Conservation (phyloP, 2,113 vertebrate genomes). For the Crotalus helleri region DNA sequence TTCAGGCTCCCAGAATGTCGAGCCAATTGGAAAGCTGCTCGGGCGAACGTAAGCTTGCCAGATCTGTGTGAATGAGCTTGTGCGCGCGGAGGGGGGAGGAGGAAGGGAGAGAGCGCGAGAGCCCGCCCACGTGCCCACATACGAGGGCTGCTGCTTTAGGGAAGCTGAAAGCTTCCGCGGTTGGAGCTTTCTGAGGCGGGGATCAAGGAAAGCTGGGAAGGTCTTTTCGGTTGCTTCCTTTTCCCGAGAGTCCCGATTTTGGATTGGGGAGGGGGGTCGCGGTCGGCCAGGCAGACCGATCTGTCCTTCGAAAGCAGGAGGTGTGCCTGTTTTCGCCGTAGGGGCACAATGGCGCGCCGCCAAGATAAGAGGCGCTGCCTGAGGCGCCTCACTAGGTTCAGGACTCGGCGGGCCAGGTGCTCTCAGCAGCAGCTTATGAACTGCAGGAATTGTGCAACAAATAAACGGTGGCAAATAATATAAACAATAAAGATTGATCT, state of each 20-base stretch:
- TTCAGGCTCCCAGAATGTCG: background rate
- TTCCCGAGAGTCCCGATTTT: background rate
- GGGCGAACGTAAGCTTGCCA: background rate
- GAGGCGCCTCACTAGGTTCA: background rate
- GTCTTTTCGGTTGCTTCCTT: background rate
- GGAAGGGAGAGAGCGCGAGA: accelerated
- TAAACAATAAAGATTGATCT: background rate
- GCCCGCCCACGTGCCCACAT: background rate
- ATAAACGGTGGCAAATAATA: background rate
- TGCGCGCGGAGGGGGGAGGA: background rate
- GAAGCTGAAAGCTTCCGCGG: background rate
- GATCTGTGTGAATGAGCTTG: background rate
- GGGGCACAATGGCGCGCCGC: background rate
- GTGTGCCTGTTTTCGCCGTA: background rate
- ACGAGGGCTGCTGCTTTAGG: background rate
- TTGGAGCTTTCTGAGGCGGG: background rate
- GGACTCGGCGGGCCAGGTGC: background rate
- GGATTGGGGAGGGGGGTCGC: background rate
- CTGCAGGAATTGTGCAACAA: background rate
- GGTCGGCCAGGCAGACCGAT: background rate
- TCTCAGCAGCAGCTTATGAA: background rate
- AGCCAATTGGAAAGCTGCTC: slow-evolving; percentile 10
- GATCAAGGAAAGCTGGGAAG: background rate
- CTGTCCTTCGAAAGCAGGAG: background rate
- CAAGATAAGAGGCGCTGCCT: background rate